Percentiles rank a stretch among this genome's conserved stretches.
These are phyloP conservation scores for Ataeniobius toweri DNA, from an alignment of 2,797 vertebrate species.

Conservation along the genomic window DNA sequence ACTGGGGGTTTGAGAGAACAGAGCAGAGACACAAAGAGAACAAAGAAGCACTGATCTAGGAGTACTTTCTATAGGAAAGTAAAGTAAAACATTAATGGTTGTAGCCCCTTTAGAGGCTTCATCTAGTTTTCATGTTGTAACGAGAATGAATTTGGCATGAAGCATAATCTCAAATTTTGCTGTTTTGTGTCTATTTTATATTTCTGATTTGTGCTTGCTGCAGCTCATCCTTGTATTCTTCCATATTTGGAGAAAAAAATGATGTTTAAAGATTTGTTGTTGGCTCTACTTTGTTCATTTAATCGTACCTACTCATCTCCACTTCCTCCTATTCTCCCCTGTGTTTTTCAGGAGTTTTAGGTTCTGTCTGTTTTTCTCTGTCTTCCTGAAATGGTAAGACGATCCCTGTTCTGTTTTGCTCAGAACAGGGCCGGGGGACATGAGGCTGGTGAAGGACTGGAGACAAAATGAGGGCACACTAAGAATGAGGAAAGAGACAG, in stretches of 20 bases:
- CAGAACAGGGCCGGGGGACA: conserved; percentile 65
- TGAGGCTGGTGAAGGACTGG: conserved; percentile 45
- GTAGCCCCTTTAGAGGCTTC: too few relatives aligned
- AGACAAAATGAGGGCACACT: conserved; percentile 19
- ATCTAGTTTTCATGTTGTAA: too few relatives aligned
- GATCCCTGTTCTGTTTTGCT: conserved; percentile 67
- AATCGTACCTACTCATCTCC: conserved; percentile 11
- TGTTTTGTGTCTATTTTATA: neutral
- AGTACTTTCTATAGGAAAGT: too few relatives aligned
- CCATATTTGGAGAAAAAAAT: conserved; percentile 2
- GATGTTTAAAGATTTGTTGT: neutral
- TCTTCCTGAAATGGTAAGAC: conserved; percentile 79
- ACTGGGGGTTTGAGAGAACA: too few relatives aligned
- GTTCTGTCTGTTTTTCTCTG: conserved; percentile 61
- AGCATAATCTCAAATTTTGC: conserved; percentile 4
- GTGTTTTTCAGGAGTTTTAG: conserved; percentile 72
- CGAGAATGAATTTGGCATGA: conserved; percentile 11
- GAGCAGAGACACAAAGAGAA: too few relatives aligned
- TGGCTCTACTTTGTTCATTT: neutral
- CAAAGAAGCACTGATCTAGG: too few relatives aligned
- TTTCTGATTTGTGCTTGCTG: neutral
- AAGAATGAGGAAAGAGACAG: conserved; percentile 15
- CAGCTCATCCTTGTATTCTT: neutral
- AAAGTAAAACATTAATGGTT: too few relatives aligned
- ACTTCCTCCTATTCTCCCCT: conserved; percentile 56